A percentile compares a stretch with the other conserved stretches of the same genome.
Conservation (phyloP, 1,140 invertebrate species). For the Yoshiicerus persimilis region DNA sequence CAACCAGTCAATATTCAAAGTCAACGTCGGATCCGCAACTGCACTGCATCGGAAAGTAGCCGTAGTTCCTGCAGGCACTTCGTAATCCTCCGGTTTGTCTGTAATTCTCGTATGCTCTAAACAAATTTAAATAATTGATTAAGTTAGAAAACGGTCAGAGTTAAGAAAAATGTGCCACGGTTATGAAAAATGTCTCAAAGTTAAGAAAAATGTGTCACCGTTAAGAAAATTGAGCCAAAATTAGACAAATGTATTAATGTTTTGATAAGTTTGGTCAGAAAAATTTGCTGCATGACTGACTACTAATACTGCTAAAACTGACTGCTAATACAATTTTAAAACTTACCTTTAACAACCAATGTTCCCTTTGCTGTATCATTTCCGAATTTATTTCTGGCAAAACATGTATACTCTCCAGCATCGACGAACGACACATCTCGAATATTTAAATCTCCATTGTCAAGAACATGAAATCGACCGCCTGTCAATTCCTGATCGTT, state of each 20-base stretch:
- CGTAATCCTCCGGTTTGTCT: constrained; percentile 83
- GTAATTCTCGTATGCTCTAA: constrained; percentile 77
- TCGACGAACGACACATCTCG: constrained; percentile 79
- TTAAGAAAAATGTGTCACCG: no score
- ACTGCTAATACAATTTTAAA: background rate
- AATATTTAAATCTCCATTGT: constrained; percentile 83
- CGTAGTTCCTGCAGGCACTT: constrained; percentile 81
- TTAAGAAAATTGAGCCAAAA: background rate
- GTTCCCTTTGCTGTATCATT: constrained; percentile 71
- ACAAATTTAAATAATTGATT: constrained; percentile 38
- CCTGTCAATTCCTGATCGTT: constrained; percentile 77
- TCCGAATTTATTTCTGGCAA: constrained; percentile 91
- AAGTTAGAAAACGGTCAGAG: no score
- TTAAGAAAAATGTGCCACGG: background rate
- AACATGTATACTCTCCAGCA: constrained; percentile 85
- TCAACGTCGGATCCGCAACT: constrained; percentile 75
- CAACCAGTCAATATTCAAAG: constrained; percentile 82
- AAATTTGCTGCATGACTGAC: no score
- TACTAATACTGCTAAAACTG: no score
- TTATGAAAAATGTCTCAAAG: background rate
- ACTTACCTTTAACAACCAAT: constrained; percentile 76
- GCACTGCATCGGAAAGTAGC: constrained; percentile 94
- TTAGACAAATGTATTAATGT: background rate
- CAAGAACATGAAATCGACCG: constrained; percentile 59
- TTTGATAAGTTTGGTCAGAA: no score